These are phyloP conservation scores for Gymnothorax reevesii DNA, from an alignment of 2,797 vertebrate species.

Conservation along the genomic window DNA sequence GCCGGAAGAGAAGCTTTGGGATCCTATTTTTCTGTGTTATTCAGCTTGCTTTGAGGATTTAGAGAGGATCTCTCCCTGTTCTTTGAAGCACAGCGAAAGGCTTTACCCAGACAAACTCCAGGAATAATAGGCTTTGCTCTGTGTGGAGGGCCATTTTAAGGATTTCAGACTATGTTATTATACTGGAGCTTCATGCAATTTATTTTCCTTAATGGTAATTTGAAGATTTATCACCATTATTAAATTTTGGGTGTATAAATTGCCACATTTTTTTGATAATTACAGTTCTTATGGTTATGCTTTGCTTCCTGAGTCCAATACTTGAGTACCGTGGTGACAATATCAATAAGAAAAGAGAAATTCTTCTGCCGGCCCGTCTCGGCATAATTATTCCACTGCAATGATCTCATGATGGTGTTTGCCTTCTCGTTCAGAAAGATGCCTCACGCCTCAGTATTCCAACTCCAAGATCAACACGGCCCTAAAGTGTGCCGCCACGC, in stretches of 20 bases:
- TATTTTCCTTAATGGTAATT: slow-evolving; percentile 15
- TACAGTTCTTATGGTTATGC: not conserved
- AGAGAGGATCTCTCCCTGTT: slow-evolving; percentile 5
- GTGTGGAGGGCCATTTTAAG: slow-evolving; percentile 4
- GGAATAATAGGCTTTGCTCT: slow-evolving; percentile 20
- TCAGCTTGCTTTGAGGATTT: slow-evolving; percentile 17
- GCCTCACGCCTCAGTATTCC: not conserved
- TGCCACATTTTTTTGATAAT: slow-evolving; percentile 1
- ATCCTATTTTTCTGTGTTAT: not conserved
- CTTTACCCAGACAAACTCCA: slow-evolving; percentile 11
- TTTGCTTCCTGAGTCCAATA: not conserved
- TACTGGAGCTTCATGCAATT: not conserved
- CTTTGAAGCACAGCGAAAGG: slow-evolving; percentile 17
- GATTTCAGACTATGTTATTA: slow-evolving; percentile 2
- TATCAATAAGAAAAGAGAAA: not conserved
- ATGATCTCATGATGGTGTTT: not conserved
- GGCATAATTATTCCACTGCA: not conserved
- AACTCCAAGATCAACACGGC: not conserved
- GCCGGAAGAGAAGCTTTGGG: slow-evolving; percentile 5
- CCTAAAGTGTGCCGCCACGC: not conserved
- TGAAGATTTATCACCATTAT: slow-evolving; percentile 14
- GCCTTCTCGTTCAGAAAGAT: not conserved
- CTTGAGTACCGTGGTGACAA: not conserved
- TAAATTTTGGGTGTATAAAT: slow-evolving; percentile 1
- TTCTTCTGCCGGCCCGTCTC: not conserved